Evolutionary conservation across 2,797 vertebrate species (phyloP), one percentile per base, ranked within the genome.

Genomic region (Lagocephalus sceleratus): DNA sequence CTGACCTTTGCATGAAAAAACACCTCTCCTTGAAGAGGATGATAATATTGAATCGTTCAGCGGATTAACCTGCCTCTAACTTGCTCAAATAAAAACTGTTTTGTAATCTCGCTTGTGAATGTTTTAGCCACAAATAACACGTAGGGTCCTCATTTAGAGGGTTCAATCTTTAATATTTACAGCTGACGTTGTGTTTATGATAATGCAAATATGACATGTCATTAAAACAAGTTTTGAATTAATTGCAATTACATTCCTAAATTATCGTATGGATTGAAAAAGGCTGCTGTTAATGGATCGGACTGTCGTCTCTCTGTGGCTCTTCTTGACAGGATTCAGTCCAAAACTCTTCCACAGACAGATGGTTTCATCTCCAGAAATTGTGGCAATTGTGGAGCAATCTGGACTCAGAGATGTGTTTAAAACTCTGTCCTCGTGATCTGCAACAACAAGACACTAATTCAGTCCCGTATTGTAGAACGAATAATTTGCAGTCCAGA

Each of bases 11-110:
- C 14, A 11, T 25, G 5, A 26, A 19, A 32, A 29, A 5, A 42
- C 5, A 42, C 17, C 16, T 17, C 17, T 16, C 14, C 11, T 35
- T 35, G 12, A 6, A 35, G 12, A 29, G 8, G 25, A 25, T 29
- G 29, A 35, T 35, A 35, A 46, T 29, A 42, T 57, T 49, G 44
- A 35, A 14, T 35, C 42, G 22, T 57, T 49, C n/a, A 47, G 17
- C 12, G 26, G n/a, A 29, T 44, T 20, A 39, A 50, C 19, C 8
- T 25, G 21, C 52, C 51, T 59, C 48, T 46, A 17, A 44, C 12
- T 48, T 26, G 5, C 16, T 32, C 19, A 56, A 54, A 54, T 43
- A 47, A 54, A 53, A 20, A 20, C 5, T 61, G 49, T 57, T 55
- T 60, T 60, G 5, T 38, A 46, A 41, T 15, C 20, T 42, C 29